Evolutionary conservation across 2,888 invertebrate genomes (phyloP).

Genomic region (Sarcophaga variegata): DNA sequence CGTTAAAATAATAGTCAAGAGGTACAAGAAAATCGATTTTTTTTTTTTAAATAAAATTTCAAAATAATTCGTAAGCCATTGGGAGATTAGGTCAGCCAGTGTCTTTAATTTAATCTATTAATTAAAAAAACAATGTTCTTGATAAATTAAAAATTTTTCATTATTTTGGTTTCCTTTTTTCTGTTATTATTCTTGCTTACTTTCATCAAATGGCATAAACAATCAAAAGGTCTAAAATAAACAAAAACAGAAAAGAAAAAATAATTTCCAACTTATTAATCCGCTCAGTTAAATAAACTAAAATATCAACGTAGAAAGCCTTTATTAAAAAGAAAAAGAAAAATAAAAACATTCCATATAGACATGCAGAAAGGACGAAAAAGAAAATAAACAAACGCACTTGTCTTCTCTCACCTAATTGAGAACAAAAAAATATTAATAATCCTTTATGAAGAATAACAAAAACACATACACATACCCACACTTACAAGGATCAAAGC

Average conservation of each 20-base stretch:
- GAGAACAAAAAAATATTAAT: conserved; percentile 66
- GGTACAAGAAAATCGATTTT: too few relatives aligned
- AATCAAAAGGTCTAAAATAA: conserved; percentile 63
- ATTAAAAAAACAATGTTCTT: conserved; percentile 59
- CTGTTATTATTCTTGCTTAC: conserved; percentile 11
- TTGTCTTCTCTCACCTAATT: conserved; percentile 67
- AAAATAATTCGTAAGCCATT: neutral
- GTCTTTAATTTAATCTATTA: conserved; percentile 54
- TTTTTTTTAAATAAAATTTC: too few relatives aligned
- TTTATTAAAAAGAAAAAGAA: conserved; percentile 54
- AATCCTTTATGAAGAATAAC: conserved; percentile 66
- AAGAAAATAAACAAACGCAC: conserved; percentile 58
- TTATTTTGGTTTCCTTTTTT: conserved; percentile 41
- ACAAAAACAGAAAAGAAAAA: conserved; percentile 39
- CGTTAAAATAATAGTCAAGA: too few relatives aligned
- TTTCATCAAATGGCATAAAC: conserved; percentile 61
- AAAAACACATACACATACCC: conserved; percentile 6
- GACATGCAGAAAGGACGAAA: neutral
- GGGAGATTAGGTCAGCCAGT: conserved; percentile 14
- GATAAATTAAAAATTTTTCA: conserved; percentile 12
- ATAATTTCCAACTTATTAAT: conserved; percentile 73
- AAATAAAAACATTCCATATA: conserved; percentile 32
- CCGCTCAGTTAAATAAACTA: conserved; percentile 77
- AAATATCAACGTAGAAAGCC: conserved; percentile 73
- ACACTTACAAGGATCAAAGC: conserved; percentile 68